A percentile compares a stretch with the other conserved stretches of the same genome.
Conservation (phyloP, 2,888 invertebrate genomes). For the Didymodactylos carnosus region DNA sequence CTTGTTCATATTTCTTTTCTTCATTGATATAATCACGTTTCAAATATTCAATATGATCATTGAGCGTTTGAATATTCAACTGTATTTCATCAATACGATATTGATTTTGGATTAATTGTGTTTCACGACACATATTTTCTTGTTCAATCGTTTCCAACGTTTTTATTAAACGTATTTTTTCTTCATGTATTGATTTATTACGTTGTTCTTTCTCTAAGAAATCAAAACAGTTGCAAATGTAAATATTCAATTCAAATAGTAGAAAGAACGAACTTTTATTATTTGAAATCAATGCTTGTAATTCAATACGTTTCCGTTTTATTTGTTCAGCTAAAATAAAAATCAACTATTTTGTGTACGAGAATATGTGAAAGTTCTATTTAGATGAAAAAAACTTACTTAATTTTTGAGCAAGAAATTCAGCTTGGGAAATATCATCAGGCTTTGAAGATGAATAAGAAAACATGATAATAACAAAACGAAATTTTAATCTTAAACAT, state of each 20-base stretch:
- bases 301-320: neutral
- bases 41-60: neutral
- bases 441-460: too few relatives aligned
- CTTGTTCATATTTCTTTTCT: neutral
- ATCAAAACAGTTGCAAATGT: neutral
- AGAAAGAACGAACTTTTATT: neutral
- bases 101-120: neutral
- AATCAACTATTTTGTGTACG: neutral
- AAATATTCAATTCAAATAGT: too few relatives aligned
- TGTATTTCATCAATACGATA: neutral
- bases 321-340: neutral
- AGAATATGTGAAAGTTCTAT: neutral
- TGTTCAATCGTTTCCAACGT: neutral
- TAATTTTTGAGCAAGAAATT: neutral
- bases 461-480: too few relatives aligned
- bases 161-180: neutral
- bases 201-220: neutral
- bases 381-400: too few relatives aligned
- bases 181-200: neutral
- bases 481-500: too few relatives aligned
- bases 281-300: neutral
- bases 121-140: neutral
- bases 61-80: neutral
- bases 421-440: neutral
- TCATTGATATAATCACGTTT: neutral